Evolutionary conservation across 2,113 vertebrate genomes (phyloP).

Genomic region (Loxodonta africana): DNA sequence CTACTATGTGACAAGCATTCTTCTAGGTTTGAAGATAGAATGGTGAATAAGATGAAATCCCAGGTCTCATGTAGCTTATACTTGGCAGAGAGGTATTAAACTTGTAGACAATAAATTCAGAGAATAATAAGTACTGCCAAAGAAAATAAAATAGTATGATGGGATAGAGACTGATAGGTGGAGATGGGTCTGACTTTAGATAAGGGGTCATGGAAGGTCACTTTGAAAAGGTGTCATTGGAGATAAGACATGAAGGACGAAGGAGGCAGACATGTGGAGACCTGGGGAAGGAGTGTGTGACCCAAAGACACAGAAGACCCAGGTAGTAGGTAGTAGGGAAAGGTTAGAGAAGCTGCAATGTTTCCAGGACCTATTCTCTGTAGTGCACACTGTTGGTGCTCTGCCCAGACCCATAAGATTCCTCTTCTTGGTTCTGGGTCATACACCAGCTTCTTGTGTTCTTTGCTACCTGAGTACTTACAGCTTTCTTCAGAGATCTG

Average conservation of each 20-base stretch:
- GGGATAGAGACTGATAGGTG: background rate
- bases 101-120: background rate
- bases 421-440: background rate
- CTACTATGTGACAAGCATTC: background rate
- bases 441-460: background rate
- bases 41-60: background rate
- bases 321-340: background rate
- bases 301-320: background rate
- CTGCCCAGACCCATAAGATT: background rate
- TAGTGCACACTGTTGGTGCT: no score
- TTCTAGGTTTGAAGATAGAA: conserved; percentile 30
- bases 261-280: background rate
- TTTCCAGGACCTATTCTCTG: background rate
- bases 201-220: background rate
- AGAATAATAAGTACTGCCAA: background rate
- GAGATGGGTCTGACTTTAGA: background rate
- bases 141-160: background rate
- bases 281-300: background rate
- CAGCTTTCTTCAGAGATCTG: background rate
- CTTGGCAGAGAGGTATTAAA: background rate
- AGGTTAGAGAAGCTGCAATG: background rate
- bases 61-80: background rate
- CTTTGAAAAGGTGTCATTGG: background rate
- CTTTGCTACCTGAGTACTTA: background rate
- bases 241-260: background rate